Evolutionary conservation across 2,888 invertebrate genomes (phyloP).

Genomic region (Scaptomyza parva): DNA sequence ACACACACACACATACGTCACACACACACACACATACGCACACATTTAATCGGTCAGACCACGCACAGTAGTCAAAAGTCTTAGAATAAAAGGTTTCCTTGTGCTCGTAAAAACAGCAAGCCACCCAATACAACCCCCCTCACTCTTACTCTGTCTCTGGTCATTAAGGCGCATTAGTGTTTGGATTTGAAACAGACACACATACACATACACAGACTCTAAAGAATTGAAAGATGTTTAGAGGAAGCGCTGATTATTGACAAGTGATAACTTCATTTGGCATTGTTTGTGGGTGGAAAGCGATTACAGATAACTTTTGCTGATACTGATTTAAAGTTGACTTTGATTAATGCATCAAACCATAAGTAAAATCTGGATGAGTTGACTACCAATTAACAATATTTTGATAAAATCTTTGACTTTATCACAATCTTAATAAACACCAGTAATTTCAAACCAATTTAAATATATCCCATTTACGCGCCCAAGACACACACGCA

Average conservation of each 20-base stretch:
- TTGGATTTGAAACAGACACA: constrained; percentile 33
- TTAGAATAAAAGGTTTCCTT: constrained; percentile 57
- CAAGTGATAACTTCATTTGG: constrained; percentile 60
- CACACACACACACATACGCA: constrained; percentile 46
- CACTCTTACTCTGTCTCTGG: constrained; percentile 36
- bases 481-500: constrained; percentile 26
- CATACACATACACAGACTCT: background rate
- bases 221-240: background rate
- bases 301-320: no score
- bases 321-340: constrained; percentile 27
- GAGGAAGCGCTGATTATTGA: constrained; percentile 52
- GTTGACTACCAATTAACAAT: background rate
- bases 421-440: background rate
- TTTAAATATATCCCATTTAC: constrained; percentile 13
- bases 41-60: constrained; percentile 58
- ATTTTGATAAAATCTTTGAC: background rate
- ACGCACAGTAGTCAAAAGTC: constrained; percentile 71
- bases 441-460: background rate
- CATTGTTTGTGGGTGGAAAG: constrained; percentile 27
- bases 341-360: constrained; percentile 13
- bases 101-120: constrained; percentile 71
- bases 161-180: constrained; percentile 59
- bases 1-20: constrained; percentile 46
- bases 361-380: background rate
- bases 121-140: constrained; percentile 39